A percentile compares a stretch with the other conserved stretches of the same genome.
These are phyloP conservation scores for Tetramorium bicarinatum DNA, from an alignment of 2,888 invertebrate species.

Conservation along the genomic window DNA sequence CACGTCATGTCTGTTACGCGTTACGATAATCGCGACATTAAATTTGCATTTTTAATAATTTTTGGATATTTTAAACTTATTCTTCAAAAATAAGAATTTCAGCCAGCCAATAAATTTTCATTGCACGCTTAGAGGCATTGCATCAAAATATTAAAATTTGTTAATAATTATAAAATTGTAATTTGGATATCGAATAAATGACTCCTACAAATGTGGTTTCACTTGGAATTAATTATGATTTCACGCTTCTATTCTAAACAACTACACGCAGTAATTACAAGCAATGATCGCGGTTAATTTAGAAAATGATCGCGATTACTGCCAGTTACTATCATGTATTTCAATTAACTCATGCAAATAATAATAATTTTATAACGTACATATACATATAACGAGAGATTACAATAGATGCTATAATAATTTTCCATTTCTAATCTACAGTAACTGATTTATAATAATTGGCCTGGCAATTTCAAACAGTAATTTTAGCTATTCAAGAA, in stretches of 20 bases:
- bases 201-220: neutral
- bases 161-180: neutral
- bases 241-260: neutral
- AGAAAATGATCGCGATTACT: conserved; percentile 3
- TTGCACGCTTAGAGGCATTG: neutral
- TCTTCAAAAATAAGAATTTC: neutral
- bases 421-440: neutral
- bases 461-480: neutral
- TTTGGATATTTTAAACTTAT: neutral
- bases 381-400: neutral
- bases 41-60: neutral
- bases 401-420: neutral
- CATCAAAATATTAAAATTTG: neutral
- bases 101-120: neutral
- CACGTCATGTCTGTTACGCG: neutral
- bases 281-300: neutral
- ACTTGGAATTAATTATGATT: neutral
- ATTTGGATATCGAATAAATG: neutral
- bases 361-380: conserved; percentile 1
- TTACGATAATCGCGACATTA: neutral
- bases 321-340: neutral
- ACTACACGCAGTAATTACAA: neutral
- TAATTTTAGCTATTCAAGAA: neutral
- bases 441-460: conserved; percentile 9
- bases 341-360: neutral